These are phyloP conservation scores for Phortica variegata DNA, from an alignment of 1,140 invertebrate genomes.

Conservation along the genomic window DNA sequence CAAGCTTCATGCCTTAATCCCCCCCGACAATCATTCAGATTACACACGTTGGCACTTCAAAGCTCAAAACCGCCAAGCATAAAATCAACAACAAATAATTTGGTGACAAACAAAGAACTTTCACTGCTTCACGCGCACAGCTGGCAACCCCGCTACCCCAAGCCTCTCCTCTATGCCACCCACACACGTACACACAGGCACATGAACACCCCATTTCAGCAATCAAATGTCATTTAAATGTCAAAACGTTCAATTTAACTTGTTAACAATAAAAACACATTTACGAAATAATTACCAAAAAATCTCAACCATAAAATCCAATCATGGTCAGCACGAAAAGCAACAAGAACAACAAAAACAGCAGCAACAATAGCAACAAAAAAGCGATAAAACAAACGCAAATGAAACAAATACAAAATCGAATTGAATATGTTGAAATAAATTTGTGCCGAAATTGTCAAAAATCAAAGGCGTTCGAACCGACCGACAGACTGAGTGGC, in stretches of 20 bases:
- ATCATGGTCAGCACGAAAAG: neutral
- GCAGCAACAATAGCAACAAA: slow-evolving; percentile 16
- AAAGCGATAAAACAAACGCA: slow-evolving; percentile 15
- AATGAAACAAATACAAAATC: slow-evolving; percentile 8
- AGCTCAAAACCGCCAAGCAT: no score
- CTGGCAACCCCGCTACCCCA: slow-evolving; percentile 1
- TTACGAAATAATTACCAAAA: slow-evolving; percentile 15
- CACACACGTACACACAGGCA: no score
- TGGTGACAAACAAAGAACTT: neutral
- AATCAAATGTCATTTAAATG: slow-evolving; percentile 50
- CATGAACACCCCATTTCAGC: no score
- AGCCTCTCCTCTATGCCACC: slow-evolving; percentile 24
- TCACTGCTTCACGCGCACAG: slow-evolving; percentile 7
- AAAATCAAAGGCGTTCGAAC: slow-evolving; percentile 29
- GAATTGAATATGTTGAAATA: slow-evolving; percentile 38
- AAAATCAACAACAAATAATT: neutral
- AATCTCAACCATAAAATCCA: neutral
- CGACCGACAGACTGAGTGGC: neutral
- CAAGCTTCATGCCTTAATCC: no score
- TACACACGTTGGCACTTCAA: no score
- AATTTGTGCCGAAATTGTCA: slow-evolving; percentile 54
- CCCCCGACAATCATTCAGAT: no score
- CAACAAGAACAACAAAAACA: neutral
- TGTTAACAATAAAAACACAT: slow-evolving; percentile 45
- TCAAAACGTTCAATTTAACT: slow-evolving; percentile 34